These are phyloP conservation scores for Falcaria lacertinaria DNA, from an alignment of 2,888 invertebrate genomes.

Conservation along the genomic window DNA sequence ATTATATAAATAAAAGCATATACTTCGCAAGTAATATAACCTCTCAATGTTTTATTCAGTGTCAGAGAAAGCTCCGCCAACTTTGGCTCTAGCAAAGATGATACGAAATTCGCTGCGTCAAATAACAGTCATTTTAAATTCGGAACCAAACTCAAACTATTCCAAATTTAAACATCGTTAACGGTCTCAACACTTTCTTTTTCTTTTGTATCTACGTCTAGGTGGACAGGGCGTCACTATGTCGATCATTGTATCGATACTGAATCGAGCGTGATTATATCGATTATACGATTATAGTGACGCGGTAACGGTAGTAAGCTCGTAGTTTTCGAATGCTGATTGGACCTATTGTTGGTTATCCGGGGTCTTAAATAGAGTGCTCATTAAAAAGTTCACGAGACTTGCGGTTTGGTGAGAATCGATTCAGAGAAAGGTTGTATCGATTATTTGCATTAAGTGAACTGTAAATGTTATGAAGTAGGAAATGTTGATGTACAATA, in stretches of 20 bases:
- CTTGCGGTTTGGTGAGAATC: constrained; percentile 11
- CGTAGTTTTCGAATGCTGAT: constrained; percentile 57
- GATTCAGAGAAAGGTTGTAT: constrained; percentile 9
- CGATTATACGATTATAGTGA: constrained; percentile 21
- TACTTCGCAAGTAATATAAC: too few species aligned
- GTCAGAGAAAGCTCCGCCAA: constrained; percentile 20
- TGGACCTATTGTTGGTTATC: constrained; percentile 56
- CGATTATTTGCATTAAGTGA: constrained; percentile 6
- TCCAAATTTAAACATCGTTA: constrained; percentile 60
- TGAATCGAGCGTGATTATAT: constrained; percentile 70
- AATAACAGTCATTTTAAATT: constrained; percentile 29
- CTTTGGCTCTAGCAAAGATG: constrained; percentile 10
- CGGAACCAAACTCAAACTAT: constrained; percentile 32
- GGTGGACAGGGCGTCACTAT: constrained; percentile 64
- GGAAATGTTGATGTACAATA: neutral
- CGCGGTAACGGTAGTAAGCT: constrained; percentile 52
- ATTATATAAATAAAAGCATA: too few species aligned
- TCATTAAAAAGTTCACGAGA: constrained; percentile 38
- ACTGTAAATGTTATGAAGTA: constrained; percentile 2
- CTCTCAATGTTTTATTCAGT: too few species aligned
- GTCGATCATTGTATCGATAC: constrained; percentile 60
- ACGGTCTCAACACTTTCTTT: constrained; percentile 63
- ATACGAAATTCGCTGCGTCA: constrained; percentile 32
- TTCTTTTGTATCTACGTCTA: constrained; percentile 58
- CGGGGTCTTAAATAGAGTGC: constrained; percentile 30